These are phyloP conservation scores for Lepidocyrtinus sp. DNA, from an alignment of 2,888 invertebrate species.

Conservation along the genomic window DNA sequence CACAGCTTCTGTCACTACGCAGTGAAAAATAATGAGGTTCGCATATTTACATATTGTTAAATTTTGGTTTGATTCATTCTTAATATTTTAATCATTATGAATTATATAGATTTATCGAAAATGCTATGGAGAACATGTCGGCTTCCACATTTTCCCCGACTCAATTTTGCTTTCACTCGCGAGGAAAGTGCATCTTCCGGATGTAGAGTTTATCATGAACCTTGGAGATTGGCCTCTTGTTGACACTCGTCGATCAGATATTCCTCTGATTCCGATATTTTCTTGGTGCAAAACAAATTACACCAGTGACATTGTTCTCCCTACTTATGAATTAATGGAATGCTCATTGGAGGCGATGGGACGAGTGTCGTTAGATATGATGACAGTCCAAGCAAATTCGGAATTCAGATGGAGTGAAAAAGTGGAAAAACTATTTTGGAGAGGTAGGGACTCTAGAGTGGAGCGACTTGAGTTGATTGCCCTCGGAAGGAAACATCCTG, in stretches of 20 bases:
- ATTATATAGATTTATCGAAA: constrained; percentile 80
- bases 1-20: constrained; percentile 93
- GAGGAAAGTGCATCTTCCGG: constrained; percentile 86
- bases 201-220: constrained; percentile 92
- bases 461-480: constrained; percentile 88
- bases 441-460: constrained; percentile 91
- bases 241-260: constrained; percentile 72
- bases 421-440: constrained; percentile 86
- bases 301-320: constrained; percentile 90
- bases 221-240: constrained; percentile 95
- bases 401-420: constrained; percentile 82
- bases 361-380: constrained; percentile 89
- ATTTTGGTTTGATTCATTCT: no score
- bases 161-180: constrained; percentile 85
- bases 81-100: neutral
- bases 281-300: constrained; percentile 96
- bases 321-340: constrained; percentile 95
- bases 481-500: constrained; percentile 82
- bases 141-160: constrained; percentile 97
- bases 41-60: neutral
- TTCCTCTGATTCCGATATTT: constrained; percentile 83
- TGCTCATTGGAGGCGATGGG: constrained; percentile 95
- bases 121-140: constrained; percentile 95
- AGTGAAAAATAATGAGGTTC: constrained; percentile 82
- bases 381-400: constrained; percentile 89